Conservation (phyloP, 2,113 vertebrate species). For the Thamnophis sirtalis region DNA sequence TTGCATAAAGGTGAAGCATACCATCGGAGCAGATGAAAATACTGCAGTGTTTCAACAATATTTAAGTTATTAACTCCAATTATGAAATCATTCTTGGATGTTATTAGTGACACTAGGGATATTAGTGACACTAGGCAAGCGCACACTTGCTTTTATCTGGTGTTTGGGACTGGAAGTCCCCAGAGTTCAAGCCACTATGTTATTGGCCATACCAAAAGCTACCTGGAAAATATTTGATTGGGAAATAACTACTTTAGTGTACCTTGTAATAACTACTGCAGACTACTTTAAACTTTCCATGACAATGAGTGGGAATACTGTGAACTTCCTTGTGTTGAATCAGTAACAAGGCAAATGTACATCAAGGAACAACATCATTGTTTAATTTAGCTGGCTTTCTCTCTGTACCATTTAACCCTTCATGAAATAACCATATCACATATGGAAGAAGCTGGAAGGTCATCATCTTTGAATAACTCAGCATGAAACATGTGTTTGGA, state of each 20-base stretch:
- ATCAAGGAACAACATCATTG: background rate
- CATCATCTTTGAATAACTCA: background rate
- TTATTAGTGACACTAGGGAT: background rate
- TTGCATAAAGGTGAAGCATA: background rate
- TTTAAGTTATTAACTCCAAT: background rate
- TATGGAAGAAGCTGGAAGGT: background rate
- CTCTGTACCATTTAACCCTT: background rate
- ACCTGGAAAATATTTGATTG: background rate
- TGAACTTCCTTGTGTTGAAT: background rate
- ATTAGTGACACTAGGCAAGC: no score
- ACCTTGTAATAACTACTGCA: background rate
- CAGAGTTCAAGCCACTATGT: background rate
- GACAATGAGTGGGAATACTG: background rate
- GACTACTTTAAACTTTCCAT: background rate
- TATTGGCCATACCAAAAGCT: background rate
- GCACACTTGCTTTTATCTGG: background rate
- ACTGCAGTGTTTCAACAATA: background rate
- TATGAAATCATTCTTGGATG: background rate
- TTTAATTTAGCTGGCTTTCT: background rate
- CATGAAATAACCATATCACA: background rate
- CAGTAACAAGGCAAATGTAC: background rate
- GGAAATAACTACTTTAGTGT: background rate
- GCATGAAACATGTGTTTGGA: background rate
- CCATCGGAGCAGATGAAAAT: slow-evolving; percentile 7
- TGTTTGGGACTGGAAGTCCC: background rate